Evolutionary conservation across 2,797 vertebrate genomes (phyloP).

Genomic region (Garrulus glandarius): DNA sequence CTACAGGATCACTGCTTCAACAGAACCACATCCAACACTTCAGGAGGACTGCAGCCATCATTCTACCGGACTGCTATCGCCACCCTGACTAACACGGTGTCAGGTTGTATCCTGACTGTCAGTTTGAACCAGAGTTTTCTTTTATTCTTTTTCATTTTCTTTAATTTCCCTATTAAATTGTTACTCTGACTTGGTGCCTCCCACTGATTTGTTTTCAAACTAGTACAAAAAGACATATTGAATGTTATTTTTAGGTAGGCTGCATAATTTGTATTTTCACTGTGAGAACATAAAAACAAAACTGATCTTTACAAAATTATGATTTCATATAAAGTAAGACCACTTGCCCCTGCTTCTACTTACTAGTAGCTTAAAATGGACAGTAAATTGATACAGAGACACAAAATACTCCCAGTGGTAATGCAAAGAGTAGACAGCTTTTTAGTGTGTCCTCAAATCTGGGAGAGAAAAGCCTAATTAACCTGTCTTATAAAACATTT

Average conservation of each 20-base stretch:
- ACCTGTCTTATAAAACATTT: background rate
- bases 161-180: too few species aligned
- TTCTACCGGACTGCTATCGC: too few species aligned
- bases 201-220: too few species aligned
- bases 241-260: background rate
- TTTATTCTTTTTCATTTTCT: too few species aligned
- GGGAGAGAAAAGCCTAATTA: background rate
- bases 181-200: too few species aligned
- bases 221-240: background rate
- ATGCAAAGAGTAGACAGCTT: background rate
- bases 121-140: too few species aligned
- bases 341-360: background rate
- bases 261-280: background rate
- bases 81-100: too few species aligned
- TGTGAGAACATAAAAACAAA: background rate
- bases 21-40: too few species aligned
- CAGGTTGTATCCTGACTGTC: too few species aligned
- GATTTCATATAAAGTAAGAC: background rate
- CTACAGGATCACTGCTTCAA: too few species aligned
- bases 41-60: too few species aligned
- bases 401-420: background rate
- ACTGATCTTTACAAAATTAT: background rate
- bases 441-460: background rate
- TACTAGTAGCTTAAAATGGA: background rate
- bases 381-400: background rate